phyloP scores from a whole-genome alignment of 2,797 vertebrate species.

The Sebastes hopkinsi region DNA sequence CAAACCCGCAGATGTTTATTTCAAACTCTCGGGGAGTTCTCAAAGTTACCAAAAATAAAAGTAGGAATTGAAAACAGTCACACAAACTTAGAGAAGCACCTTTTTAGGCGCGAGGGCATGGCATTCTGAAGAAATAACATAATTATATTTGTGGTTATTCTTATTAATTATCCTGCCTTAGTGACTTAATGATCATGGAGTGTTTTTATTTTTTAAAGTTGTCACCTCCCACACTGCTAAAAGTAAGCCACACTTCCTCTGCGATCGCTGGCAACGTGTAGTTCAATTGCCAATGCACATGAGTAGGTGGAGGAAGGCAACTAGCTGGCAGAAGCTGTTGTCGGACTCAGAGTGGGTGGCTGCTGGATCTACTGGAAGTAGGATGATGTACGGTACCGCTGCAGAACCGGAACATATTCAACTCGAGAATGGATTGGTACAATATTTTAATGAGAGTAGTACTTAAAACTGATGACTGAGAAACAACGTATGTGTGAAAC shows the following conservation, averaged over 20 bases:
- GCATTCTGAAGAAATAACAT: not conserved
- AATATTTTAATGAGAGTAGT: not conserved
- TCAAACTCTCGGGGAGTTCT: not conserved
- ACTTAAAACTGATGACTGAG: not conserved
- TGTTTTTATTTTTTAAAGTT: constrained; percentile 43
- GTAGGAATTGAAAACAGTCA: not conserved
- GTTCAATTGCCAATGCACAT: constrained; percentile 35
- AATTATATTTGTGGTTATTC: not conserved
- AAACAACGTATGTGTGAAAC: constrained; percentile 1
- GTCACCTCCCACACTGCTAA: constrained; percentile 67
- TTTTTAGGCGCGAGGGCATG: not conserved
- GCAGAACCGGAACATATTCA: constrained; percentile 21
- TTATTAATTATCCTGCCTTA: not conserved
- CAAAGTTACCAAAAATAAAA: not conserved
- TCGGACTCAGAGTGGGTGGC: constrained; percentile 52
- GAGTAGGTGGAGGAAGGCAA: constrained; percentile 61
- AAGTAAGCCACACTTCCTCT: constrained; percentile 43
- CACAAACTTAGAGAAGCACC: not conserved
- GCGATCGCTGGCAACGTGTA: constrained; percentile 24
- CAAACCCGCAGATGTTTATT: not conserved
- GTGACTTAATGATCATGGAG: constrained; percentile 24
- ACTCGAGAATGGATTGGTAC: constrained; percentile 20
- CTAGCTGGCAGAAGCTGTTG: constrained; percentile 53
- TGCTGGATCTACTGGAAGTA: constrained; percentile 51
- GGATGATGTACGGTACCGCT: constrained; percentile 11